phyloP scores from a whole-genome alignment of 2,113 vertebrate genomes.

The Rattus norvegicus region DNA sequence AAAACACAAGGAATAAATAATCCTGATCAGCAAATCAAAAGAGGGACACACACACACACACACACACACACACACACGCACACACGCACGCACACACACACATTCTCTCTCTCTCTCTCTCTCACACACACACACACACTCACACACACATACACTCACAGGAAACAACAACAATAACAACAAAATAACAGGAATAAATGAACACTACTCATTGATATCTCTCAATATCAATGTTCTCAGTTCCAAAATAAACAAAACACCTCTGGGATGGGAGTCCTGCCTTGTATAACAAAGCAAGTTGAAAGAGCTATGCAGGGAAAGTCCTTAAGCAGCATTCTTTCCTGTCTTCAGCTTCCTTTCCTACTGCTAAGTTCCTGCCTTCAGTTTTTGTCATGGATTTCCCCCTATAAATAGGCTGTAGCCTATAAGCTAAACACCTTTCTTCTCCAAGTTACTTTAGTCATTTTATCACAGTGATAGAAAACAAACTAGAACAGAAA shows the following conservation, averaged over 20 bases:
- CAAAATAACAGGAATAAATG: background rate
- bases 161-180: background rate
- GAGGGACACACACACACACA: background rate
- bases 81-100: too few species aligned
- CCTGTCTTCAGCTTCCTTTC: background rate
- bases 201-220: background rate
- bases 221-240: background rate
- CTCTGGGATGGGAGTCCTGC: background rate
- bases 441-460: background rate
- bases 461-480: background rate
- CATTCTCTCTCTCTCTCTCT: too few species aligned
- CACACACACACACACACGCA: too few species aligned
- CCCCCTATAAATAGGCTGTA: background rate
- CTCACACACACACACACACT: too few species aligned
- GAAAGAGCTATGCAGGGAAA: background rate
- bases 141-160: too few species aligned
- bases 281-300: background rate
- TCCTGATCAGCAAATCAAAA: background rate
- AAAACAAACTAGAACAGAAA: background rate
- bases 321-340: background rate
- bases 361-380: background rate
- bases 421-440: background rate
- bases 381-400: background rate
- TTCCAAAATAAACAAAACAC: background rate
- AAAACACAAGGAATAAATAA: background rate